Base-by-base conservation (phyloP, 2,797 vertebrate species). In the Enoplosus armatus region DNA sequence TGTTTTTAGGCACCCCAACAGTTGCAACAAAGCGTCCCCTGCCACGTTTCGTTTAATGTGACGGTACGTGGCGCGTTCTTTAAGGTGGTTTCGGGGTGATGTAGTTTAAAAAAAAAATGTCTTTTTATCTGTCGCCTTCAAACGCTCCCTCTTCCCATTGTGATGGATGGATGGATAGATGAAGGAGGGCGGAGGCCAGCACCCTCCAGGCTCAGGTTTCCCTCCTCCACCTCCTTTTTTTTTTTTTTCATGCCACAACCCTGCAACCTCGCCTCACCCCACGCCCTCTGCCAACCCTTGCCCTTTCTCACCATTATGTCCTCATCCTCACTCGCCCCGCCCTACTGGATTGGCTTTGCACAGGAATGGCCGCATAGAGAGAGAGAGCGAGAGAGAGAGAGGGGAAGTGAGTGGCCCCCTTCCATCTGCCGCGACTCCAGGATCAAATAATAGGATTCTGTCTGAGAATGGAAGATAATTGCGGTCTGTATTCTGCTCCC, bases 381-480 rank as follows among this genome's bases (percentile, higher is more conserved):
- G 65, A 33, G 26, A 14, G 54, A 77, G 59, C 67, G 65, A 33
- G 26, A 14, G 53, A 54, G 67, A 58, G 67, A 31, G 61, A 83
- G 89, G 89, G 75, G 77, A 80, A 76, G 86, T 84, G 87, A 84
- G 69, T 29, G 75, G 37, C 78, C 87, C 89, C 90, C 85, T 89
- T 95, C 96, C 97, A 96, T 97, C 97, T 97, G 96, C 94, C 93
- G n/a, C 79, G 86, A 90, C 87, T 90, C 81, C 87, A 69, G 93
- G 79, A 92, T 93, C 59, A 95, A 95, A 95, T 94, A 95, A 96
- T 95, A 93, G 95, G 92, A 93, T 94, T 95, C 92, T 96, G 95
- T 97, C 94, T 93, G 93, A 93, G 94, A 94, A 95, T 92, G 93
- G 94, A 91, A 93, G 96, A 95, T 95, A 96, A 96, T 97, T 94